Percentiles rank a stretch among this genome's conserved stretches.
phyloP scores from a whole-genome alignment of 2,113 vertebrate genomes.

The Heterotis niloticus region DNA sequence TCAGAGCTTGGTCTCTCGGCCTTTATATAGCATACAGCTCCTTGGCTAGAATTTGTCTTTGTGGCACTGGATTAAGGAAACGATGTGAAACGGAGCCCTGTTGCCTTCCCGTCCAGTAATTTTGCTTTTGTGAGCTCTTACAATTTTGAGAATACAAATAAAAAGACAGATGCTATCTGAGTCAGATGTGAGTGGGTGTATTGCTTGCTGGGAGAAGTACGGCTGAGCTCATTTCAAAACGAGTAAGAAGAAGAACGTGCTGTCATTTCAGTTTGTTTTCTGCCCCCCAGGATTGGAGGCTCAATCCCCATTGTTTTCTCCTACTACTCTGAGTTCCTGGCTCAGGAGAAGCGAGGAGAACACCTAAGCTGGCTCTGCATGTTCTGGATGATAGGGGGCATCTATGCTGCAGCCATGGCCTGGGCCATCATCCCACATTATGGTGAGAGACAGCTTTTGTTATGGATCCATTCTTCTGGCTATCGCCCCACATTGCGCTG shows the following conservation, averaged over 20 bases:
- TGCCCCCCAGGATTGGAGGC: constrained; percentile 78
- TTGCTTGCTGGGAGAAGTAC: neutral
- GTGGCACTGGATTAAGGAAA: neutral
- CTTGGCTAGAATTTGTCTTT: too few species aligned
- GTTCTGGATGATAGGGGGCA: constrained; percentile 99
- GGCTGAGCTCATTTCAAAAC: neutral
- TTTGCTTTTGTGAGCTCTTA: neutral
- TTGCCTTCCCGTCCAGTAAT: neutral
- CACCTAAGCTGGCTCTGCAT: constrained; percentile 98
- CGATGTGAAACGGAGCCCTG: neutral
- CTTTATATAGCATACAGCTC: too few species aligned
- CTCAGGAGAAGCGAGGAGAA: constrained; percentile 94
- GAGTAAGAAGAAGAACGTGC: neutral
- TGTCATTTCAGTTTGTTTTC: neutral
- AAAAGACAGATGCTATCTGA: neutral
- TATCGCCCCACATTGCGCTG: too few species aligned
- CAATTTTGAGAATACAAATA: neutral
- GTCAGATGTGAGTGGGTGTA: neutral
- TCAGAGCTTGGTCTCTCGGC: too few species aligned
- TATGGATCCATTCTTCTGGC: too few species aligned
- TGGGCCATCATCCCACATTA: constrained; percentile 99
- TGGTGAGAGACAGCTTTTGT: constrained; percentile 59
- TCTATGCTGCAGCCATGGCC: constrained; percentile 95
- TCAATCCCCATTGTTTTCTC: constrained; percentile 97
- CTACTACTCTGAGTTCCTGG: constrained; percentile 96